Evolutionary conservation across 2,888 invertebrate genomes (phyloP), one percentile per base, ranked within the genome.

Genomic region (Archips crataeganus): DNA sequence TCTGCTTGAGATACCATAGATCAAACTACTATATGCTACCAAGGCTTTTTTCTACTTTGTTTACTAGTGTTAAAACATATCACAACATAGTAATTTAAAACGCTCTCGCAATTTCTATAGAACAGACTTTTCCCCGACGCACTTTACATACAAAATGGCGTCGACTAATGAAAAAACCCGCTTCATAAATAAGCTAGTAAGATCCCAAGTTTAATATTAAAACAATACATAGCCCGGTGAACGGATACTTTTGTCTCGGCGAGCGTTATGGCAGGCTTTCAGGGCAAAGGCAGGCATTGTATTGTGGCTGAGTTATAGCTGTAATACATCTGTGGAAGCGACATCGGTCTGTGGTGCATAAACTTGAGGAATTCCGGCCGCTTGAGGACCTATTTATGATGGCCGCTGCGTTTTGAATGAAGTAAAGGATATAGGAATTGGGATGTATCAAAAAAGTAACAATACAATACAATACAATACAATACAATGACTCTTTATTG

Each of bases 261-360:
- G 45, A 45, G 45, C 42, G 42, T 62, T 62, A 63, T 47, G 39
- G 57, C 57, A 39, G 71, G 75, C 77, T 80, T 84, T 82, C 80
- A 80, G 68, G 71, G 77, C 78, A 79, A 80, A 80, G 81, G 79
- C 84, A 80, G 77, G 78, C 76, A 84, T 84, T 84, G 82, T 85
- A 70, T 70, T 42, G n/a, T 34, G 69, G n/a, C 70, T 83, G 81
- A 85, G 79, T 83, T 84, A 84, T 81, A 77, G 73, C 71, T 63
- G 76, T 76, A 79, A 79, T 80, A 80, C 77, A 77, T 78, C 77
- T 76, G 70, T 71, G 57, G 75, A 57, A 39, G 45, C 45, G 62
- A 60, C 54, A 54, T 67, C 39, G 54, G 51, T 54, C 45, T 34
- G 42, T n/a, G 54, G 34, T 61, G 61, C 60, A 51, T 34, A 67